phyloP scores from a whole-genome alignment of 2,797 vertebrate genomes.

The Periophthalmus magnuspinnatus region DNA sequence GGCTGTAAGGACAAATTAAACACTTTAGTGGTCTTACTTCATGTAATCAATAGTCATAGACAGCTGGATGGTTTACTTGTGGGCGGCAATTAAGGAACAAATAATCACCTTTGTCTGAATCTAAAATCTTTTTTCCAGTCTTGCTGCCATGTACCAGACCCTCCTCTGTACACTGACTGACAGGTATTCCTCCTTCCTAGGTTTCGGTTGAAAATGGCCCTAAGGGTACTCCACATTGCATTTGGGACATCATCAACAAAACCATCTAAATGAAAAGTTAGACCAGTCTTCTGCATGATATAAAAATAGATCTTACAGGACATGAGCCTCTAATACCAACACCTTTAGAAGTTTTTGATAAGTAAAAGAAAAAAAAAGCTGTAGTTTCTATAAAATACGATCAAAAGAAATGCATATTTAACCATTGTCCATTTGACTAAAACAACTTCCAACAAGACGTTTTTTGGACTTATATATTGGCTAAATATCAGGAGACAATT shows the following conservation, averaged over 20 bases:
- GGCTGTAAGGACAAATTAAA: constrained; percentile 73
- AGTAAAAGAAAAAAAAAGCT: neutral
- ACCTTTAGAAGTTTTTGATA: constrained; percentile 9
- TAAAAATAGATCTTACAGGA: constrained; percentile 60
- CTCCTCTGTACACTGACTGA: too few species aligned
- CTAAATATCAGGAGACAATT: too few species aligned
- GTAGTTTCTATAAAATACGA: neutral
- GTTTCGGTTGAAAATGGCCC: constrained; percentile 15
- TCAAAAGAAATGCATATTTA: neutral
- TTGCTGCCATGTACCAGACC: too few species aligned
- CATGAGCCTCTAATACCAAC: constrained; percentile 16
- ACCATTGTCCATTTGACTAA: neutral
- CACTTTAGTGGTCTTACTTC: neutral
- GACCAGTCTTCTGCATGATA: constrained; percentile 36
- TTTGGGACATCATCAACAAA: constrained; percentile 40
- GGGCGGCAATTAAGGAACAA: neutral
- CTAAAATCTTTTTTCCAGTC: too few species aligned
- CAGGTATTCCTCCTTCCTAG: neutral
- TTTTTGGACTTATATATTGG: neutral
- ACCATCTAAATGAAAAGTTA: constrained; percentile 34
- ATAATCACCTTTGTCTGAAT: neutral
- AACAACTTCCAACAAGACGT: neutral
- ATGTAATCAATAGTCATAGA: neutral
- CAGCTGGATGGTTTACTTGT: neutral
- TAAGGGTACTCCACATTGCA: constrained; percentile 21